These are phyloP conservation scores for Xestoiulus laeticollis DNA, from an alignment of 2,888 invertebrate genomes.

Conservation along the genomic window DNA sequence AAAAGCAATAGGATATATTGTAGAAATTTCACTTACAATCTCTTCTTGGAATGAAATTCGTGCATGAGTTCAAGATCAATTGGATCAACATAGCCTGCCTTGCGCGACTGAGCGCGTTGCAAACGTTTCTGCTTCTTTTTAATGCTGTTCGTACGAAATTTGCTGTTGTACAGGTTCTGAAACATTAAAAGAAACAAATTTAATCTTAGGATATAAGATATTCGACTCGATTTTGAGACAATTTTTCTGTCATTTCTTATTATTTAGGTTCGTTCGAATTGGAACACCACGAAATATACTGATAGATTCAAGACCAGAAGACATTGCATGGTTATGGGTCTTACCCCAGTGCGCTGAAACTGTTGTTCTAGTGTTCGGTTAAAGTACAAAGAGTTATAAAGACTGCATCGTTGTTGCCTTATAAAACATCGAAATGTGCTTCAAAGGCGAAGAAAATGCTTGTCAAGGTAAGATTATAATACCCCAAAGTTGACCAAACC, in stretches of 20 bases:
- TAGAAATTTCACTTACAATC: not conserved
- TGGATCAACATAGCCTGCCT: not conserved
- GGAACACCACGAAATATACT: not conserved
- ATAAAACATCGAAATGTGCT: not conserved
- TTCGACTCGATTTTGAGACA: too few species aligned
- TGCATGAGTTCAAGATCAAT: not conserved
- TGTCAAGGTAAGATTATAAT: not conserved
- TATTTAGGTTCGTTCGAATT: not conserved
- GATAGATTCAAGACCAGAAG: not conserved
- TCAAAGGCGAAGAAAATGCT: not conserved
- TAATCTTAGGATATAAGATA: not conserved
- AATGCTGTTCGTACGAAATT: not conserved
- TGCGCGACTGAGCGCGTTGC: not conserved
- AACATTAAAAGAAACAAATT: not conserved
- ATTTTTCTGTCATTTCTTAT: not conserved
- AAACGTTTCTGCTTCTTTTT: not conserved
- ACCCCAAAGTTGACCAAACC: too few species aligned
- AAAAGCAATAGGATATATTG: too few species aligned
- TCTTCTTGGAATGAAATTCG: constrained; percentile 25
- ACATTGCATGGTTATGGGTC: not conserved
- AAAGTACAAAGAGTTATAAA: too few species aligned
- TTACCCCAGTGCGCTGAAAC: not conserved
- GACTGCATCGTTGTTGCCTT: too few species aligned
- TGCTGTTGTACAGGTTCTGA: not conserved
- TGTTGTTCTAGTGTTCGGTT: too few species aligned